Evolutionary conservation across 1,140 invertebrate species (phyloP), one percentile per base, ranked within the genome.

Genomic region (Galleria mellonella): DNA sequence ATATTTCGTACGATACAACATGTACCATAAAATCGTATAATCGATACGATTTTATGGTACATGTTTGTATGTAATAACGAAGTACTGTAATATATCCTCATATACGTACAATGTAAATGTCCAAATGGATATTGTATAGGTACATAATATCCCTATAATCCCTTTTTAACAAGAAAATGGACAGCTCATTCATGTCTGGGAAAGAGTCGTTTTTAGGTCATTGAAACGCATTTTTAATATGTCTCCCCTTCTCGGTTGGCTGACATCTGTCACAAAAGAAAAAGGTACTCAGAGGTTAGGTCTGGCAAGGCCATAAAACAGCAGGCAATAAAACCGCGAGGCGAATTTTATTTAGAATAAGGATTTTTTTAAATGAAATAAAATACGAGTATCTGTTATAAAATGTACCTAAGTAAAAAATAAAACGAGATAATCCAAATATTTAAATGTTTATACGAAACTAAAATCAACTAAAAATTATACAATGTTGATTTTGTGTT

Each of bases 151-250:
- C 35, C 13, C 4, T 15, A 13, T 41, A 41, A 41, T 41, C 39
- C 39, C 39, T 41, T 41, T 28, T 27, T 41, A 47, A 47, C 36
- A 30, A 46, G 14, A 38, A 29, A 38, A 37, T 37, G 43, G 31
- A 46, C 14, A 14, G 33, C 36, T 46, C 35, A 37, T 42, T 41
- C 36, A 23, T 12, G 35, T 41, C 29, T 11, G 23, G 2, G 5
- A 51, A 51, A 32, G 39, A 56, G 27, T 52, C 51, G 32, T 52
- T 52, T 48, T 59, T 52, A 47, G 44, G 51, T 54, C 47, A 65
- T 65, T 58, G 41, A 61, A 53, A 58, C 51, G 49, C 58, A 65
- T 62, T 62, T 59, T 62, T 58, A 65, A 58, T 62, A 62, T 62
- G 30, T 54, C 44, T 47, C 51, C 57, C 51, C 43, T 57, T 52